phyloP scores from a whole-genome alignment of 2,113 vertebrate species.

The Rhabdornis inornatus region DNA sequence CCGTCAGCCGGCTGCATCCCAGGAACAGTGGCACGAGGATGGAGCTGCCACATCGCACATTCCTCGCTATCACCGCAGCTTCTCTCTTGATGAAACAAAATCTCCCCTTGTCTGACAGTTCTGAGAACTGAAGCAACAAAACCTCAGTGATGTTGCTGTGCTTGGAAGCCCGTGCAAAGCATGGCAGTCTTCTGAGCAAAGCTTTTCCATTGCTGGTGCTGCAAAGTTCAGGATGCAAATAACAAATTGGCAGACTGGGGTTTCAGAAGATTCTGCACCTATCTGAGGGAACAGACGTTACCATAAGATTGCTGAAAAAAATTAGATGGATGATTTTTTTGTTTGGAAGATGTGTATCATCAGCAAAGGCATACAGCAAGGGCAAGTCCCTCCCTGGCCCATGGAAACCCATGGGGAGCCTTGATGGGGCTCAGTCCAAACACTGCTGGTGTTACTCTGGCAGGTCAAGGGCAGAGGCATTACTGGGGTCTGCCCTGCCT shows the following conservation, averaged over 20 bases:
- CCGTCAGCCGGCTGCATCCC: not conserved
- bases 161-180: not conserved
- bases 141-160: not conserved
- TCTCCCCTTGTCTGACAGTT: not conserved
- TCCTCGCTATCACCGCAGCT: slow-evolving; percentile 25
- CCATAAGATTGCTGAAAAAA: not conserved
- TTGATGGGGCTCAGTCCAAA: not conserved
- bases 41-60: slow-evolving; percentile 14
- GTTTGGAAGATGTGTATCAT: not conserved
- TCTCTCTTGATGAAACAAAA: not conserved
- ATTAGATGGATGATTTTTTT: not conserved
- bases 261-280: not conserved
- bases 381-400: not conserved
- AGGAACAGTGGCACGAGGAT: not conserved
- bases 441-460: fast-evolving
- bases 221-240: not conserved
- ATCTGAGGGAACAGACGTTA: not conserved
- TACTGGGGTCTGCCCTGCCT: not conserved
- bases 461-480: not conserved
- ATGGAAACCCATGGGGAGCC: not conserved
- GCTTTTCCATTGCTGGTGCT: not conserved
- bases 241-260: not conserved
- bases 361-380: not conserved
- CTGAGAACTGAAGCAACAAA: slow-evolving; percentile 11
- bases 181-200: not conserved